Percentiles rank a stretch among this genome's conserved stretches.
Evolutionary conservation across 2,888 invertebrate species (phyloP).

Genomic region (Gymnocheta viridis): DNA sequence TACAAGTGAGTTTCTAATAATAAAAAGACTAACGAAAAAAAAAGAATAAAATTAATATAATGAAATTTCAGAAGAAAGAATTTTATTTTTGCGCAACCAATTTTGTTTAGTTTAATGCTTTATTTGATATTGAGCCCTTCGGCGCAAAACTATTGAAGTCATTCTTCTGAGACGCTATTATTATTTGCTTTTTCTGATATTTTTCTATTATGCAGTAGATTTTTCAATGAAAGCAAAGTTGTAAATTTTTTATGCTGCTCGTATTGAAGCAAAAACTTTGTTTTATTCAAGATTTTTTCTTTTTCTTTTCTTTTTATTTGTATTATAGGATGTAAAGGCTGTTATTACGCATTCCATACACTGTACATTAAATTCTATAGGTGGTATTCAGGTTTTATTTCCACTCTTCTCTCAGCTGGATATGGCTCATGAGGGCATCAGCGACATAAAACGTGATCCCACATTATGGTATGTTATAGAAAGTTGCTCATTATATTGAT

Average conservation of each 20-base stretch:
- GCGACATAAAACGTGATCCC: conserved; percentile 92
- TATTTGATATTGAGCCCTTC: not conserved
- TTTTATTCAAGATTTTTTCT: conserved; percentile 11
- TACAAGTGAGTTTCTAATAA: conserved; percentile 87
- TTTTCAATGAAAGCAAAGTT: not conserved
- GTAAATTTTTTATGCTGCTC: too few species aligned
- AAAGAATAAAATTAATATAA: not conserved
- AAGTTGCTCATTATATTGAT: not conserved
- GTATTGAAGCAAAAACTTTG: not conserved
- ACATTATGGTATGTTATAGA: conserved; percentile 89
- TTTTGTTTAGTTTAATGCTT: not conserved
- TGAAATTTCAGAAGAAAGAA: not conserved
- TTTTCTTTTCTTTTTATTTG: not conserved
- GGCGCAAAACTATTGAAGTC: not conserved
- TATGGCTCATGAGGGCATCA: conserved; percentile 92
- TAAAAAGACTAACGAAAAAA: not conserved
- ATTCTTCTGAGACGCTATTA: not conserved
- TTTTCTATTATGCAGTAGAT: not conserved
- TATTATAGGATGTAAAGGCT: conserved; percentile 96
- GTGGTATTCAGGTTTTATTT: conserved; percentile 98
- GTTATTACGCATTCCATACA: conserved; percentile 99
- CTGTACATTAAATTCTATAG: conserved; percentile 98
- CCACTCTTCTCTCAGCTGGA: conserved; percentile 99
- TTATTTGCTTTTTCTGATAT: not conserved
- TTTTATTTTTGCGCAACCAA: not conserved